Conservation (phyloP, 2,888 invertebrate genomes). For the Limenitis camilla region DNA sequence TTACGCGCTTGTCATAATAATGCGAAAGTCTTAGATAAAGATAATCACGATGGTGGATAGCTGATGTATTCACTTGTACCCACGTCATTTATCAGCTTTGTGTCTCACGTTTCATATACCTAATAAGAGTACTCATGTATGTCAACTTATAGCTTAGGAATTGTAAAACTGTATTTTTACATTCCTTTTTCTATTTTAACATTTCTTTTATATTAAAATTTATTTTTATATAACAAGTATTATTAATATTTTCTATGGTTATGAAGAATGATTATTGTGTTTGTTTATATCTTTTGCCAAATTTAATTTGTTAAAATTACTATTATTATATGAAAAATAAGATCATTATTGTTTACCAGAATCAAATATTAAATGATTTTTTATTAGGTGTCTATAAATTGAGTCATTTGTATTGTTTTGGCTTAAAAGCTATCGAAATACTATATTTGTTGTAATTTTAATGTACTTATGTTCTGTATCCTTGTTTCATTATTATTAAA, state of each 20-base stretch:
- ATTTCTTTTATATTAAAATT: conserved; percentile 12
- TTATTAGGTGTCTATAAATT: not conserved
- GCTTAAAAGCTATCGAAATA: conserved; percentile 16
- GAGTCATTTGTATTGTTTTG: conserved; percentile 7
- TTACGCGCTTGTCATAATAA: not conserved
- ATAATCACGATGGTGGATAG: not conserved
- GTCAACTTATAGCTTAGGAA: conserved; percentile 13
- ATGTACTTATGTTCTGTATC: conserved; percentile 29
- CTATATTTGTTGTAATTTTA: conserved; percentile 22
- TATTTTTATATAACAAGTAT: conserved; percentile 6
- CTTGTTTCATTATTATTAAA: conserved; percentile 41
- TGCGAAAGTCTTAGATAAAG: not conserved
- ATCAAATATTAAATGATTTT: not conserved
- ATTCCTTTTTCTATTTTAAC: conserved; percentile 14
- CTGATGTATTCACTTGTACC: not conserved
- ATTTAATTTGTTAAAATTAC: not conserved
- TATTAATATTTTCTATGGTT: not conserved
- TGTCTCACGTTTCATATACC: not conserved
- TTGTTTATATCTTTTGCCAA: not conserved
- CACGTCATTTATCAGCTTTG: not conserved
- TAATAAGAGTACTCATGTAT: not conserved
- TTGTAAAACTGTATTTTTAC: conserved; percentile 21
- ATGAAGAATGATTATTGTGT: not conserved
- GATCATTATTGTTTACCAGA: too few species aligned
- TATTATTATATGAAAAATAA: not conserved